Conservation (phyloP, 2,888 invertebrate species). For the Capitulum mitella region DNA sequence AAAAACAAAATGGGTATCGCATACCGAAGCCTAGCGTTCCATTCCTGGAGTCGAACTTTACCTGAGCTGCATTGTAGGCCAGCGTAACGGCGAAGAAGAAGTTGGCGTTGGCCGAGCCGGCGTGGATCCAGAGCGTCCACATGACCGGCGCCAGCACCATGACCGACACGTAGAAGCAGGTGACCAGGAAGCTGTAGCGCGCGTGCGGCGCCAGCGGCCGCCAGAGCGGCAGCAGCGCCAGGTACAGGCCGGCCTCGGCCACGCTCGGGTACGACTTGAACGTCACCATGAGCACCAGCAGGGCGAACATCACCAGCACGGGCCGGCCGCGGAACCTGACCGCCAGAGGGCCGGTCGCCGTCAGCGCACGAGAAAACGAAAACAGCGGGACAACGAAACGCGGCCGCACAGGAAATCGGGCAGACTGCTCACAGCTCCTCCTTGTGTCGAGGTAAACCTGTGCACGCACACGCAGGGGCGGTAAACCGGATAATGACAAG, state of each 20-base stretch:
- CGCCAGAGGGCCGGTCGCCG: too few relatives aligned
- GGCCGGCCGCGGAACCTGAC: slow-evolving; percentile 51
- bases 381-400: too few relatives aligned
- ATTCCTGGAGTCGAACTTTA: too few relatives aligned
- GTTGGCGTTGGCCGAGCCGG: slow-evolving; percentile 97
- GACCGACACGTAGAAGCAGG: slow-evolving; percentile 81
- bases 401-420: too few relatives aligned
- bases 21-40: too few relatives aligned
- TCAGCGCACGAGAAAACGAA: too few relatives aligned
- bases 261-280: slow-evolving; percentile 96
- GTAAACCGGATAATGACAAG: too few relatives aligned
- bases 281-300: slow-evolving; percentile 74
- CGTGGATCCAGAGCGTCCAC: slow-evolving; percentile 97
- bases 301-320: slow-evolving; percentile 66
- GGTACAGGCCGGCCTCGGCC: slow-evolving; percentile 87
- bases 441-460: too few relatives aligned
- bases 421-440: too few relatives aligned
- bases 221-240: slow-evolving; percentile 86
- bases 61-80: slow-evolving; percentile 83
- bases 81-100: slow-evolving; percentile 98
- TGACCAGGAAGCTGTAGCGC: slow-evolving; percentile 88
- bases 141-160: slow-evolving; percentile 87
- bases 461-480: too few relatives aligned
- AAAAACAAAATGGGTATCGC: too few relatives aligned
- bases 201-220: slow-evolving; percentile 79